Evolutionary conservation across 2,888 invertebrate species (phyloP), one percentile per base, ranked within the genome.

Genomic region (Frankliniella intonsa): DNA sequence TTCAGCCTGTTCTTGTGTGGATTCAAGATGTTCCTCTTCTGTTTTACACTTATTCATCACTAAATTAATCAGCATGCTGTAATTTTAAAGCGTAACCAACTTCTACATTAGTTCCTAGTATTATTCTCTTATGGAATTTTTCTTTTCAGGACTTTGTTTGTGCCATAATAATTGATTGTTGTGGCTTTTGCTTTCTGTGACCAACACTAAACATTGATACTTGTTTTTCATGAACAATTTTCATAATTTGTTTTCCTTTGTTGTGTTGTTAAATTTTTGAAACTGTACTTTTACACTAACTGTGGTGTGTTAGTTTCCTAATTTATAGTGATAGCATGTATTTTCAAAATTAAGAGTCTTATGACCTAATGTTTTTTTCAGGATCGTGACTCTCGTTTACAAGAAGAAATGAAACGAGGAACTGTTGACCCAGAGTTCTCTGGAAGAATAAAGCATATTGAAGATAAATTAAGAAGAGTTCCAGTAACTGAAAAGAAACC

Each of bases 401-500:
- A 87, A 81, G 87, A 87, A 11, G 88, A 88, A 55, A 86, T 87
- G 83, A 87, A 86, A 82, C 87, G 86, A 83, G 87, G 87, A 80
- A 86, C 86, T 76, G 87, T 88, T 82, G 91, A 91, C 83, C 91
- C 91, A 85, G 91, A 91, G 85, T 90, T 92, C 85, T 90, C 91
- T 22, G 91, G 91, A 0, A 87, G 91, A 85, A 92, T 94, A 83
- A 93, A 92, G 87, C 92, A 91, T 82, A 92, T 97, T 84, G 96
- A 97, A 85, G 94, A 94, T 84, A 94, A 95, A 84, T 91, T 95
- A 84, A 92, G 92, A 82, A 91, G 91, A 80, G 88, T 89, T 12
- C 88, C 89, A 81, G 88, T 91, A 1, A 88, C 90, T 0, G 92
- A 93, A 38, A 94, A 94, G 85, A 96, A 96, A 87, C 96, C 95